Conservation (phyloP, 2,888 invertebrate genomes). For the Erebia aethiops region DNA sequence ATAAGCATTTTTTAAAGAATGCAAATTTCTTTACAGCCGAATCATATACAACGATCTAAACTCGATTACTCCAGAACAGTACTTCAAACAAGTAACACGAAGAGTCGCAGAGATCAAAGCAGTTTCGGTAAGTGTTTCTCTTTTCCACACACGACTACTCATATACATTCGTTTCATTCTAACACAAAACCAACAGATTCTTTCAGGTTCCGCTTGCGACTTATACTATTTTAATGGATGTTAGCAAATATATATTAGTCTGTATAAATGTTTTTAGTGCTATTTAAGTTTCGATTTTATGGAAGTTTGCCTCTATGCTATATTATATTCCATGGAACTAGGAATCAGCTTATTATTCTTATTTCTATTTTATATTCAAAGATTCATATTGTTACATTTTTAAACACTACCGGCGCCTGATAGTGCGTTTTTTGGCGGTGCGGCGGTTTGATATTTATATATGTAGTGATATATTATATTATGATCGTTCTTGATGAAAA, state of each 20-base stretch:
- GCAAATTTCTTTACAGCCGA: constrained; percentile 82
- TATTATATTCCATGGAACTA: background rate
- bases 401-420: no score
- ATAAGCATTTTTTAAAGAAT: background rate
- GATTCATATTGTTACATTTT: background rate
- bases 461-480: no score
- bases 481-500: no score
- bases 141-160: constrained; percentile 32
- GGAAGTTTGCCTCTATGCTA: constrained; percentile 2
- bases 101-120: constrained; percentile 95
- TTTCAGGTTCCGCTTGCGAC: constrained; percentile 59
- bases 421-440: no score
- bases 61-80: constrained; percentile 96
- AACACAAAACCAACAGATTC: constrained; percentile 42
- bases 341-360: no score
- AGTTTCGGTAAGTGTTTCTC: constrained; percentile 87
- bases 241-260: constrained; percentile 47
- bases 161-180: constrained; percentile 44
- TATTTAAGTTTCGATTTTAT: constrained; percentile 4
- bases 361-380: background rate
- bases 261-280: constrained; percentile 26
- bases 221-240: constrained; percentile 56
- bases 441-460: no score
- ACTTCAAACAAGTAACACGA: constrained; percentile 95
- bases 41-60: constrained; percentile 95